These are phyloP conservation scores for Psilopogon haemacephalus DNA, from an alignment of 2,113 vertebrate species.

Conservation along the genomic window DNA sequence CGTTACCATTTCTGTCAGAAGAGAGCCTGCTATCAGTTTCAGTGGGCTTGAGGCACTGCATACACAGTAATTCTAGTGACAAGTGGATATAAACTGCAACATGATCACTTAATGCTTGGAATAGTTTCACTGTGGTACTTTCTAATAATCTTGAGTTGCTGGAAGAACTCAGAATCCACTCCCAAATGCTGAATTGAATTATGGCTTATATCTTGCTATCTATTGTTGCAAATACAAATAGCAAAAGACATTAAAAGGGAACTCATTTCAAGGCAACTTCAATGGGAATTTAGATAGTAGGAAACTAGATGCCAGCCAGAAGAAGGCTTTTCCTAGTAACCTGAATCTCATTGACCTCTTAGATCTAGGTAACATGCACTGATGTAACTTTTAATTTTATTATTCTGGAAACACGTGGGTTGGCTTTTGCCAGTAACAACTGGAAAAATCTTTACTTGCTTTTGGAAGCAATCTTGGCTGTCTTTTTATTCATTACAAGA, in stretches of 20 bases:
- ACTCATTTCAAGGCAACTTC: background rate
- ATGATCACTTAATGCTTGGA: background rate
- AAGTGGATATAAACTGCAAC: background rate
- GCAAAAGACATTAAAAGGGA: background rate
- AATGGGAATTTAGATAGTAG: background rate
- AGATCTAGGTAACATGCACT: background rate
- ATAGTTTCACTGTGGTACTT: background rate
- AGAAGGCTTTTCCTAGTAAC: background rate
- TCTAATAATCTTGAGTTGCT: background rate
- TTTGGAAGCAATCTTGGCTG: slow-evolving; percentile 21
- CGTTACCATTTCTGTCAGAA: background rate
- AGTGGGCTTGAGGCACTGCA: background rate
- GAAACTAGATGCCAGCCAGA: background rate
- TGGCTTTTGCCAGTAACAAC: slow-evolving; percentile 36
- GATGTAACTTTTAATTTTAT: slow-evolving; percentile 38
- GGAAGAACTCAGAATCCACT: background rate
- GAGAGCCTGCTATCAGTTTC: background rate
- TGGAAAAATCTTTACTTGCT: slow-evolving; percentile 49
- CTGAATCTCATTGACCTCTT: background rate
- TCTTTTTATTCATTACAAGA: background rate
- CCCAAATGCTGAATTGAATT: background rate
- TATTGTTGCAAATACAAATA: background rate
- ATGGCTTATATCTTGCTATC: background rate
- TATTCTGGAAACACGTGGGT: slow-evolving; percentile 18
- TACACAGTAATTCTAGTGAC: background rate